phyloP scores from a whole-genome alignment of 2,113 vertebrate genomes.

The Ranitomeya imitator region DNA sequence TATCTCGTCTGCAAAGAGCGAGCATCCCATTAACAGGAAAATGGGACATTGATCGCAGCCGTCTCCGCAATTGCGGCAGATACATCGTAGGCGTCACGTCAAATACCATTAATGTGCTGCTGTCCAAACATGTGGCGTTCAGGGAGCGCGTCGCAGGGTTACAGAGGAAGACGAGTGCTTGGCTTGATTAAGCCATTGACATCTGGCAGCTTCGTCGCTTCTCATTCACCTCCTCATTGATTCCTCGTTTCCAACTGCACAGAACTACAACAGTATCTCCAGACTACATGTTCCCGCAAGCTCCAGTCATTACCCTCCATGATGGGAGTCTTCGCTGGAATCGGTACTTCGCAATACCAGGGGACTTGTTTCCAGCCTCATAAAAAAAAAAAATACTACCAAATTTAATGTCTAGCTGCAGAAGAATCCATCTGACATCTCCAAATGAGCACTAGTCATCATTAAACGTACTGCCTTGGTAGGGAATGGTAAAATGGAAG shows the following conservation, averaged over 20 bases:
- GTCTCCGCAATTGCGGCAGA: not conserved
- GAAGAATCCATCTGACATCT: no score
- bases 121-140: slow-evolving; percentile 21
- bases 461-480: no score
- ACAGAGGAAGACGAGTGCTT: no score
- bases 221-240: slow-evolving; percentile 4
- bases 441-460: no score
- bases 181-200: slow-evolving; percentile 17
- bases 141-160: not conserved
- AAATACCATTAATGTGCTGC: slow-evolving; percentile 5
- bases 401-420: no score
- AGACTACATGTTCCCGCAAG: not conserved
- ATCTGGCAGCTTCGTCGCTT: not conserved
- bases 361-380: no score
- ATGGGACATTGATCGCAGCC: slow-evolving; percentile 9
- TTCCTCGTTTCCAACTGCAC: not conserved
- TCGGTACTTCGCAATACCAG: no score
- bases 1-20: slow-evolving; percentile 26
- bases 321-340: no score
- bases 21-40: slow-evolving; percentile 28
- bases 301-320: no score
- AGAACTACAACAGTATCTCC: not conserved
- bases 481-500: no score
- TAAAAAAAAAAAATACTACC: no score
- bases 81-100: not conserved